Percentiles rank a stretch among this genome's conserved stretches.
phyloP scores from a whole-genome alignment of 2,888 invertebrate species.

The Pyralis farinalis region DNA sequence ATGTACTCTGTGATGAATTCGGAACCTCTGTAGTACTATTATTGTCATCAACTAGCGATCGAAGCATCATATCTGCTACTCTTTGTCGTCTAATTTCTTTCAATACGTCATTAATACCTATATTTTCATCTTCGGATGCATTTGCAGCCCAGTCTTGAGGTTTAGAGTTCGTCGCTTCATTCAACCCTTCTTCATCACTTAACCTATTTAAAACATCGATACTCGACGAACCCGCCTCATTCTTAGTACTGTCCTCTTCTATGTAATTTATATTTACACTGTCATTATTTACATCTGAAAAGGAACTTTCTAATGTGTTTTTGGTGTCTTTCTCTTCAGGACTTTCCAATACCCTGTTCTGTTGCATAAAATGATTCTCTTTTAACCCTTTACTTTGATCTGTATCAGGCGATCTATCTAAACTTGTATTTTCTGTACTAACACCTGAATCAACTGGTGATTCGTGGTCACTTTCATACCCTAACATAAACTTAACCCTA shows the following conservation, averaged over 20 bases:
- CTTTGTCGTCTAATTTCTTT: slow-evolving; percentile 54
- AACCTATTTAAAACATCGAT: slow-evolving; percentile 43
- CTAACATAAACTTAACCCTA: slow-evolving; percentile 69
- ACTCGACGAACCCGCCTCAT: slow-evolving; percentile 62
- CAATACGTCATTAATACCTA: slow-evolving; percentile 58
- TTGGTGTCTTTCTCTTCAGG: slow-evolving; percentile 38
- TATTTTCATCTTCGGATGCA: slow-evolving; percentile 42
- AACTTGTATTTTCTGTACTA: slow-evolving; percentile 87
- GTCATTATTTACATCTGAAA: slow-evolving; percentile 46
- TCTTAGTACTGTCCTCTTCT: slow-evolving; percentile 55
- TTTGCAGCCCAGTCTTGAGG: slow-evolving; percentile 49
- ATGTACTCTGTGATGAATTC: slow-evolving; percentile 43
- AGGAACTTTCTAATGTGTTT: slow-evolving; percentile 55
- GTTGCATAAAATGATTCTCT: slow-evolving; percentile 60
- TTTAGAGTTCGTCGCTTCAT: slow-evolving; percentile 34
- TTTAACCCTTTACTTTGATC: slow-evolving; percentile 65
- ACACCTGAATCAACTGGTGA: slow-evolving; percentile 84
- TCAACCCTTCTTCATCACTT: slow-evolving; percentile 43
- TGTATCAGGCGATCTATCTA: slow-evolving; percentile 83
- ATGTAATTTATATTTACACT: slow-evolving; percentile 63
- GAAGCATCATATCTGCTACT: slow-evolving; percentile 41
- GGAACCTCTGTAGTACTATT: slow-evolving; percentile 31
- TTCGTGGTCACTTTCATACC: slow-evolving; percentile 73
- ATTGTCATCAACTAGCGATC: slow-evolving; percentile 34
- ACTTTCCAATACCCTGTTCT: slow-evolving; percentile 65